Conservation (phyloP, 2,797 vertebrate genomes). For the Myripristis jacobus region DNA sequence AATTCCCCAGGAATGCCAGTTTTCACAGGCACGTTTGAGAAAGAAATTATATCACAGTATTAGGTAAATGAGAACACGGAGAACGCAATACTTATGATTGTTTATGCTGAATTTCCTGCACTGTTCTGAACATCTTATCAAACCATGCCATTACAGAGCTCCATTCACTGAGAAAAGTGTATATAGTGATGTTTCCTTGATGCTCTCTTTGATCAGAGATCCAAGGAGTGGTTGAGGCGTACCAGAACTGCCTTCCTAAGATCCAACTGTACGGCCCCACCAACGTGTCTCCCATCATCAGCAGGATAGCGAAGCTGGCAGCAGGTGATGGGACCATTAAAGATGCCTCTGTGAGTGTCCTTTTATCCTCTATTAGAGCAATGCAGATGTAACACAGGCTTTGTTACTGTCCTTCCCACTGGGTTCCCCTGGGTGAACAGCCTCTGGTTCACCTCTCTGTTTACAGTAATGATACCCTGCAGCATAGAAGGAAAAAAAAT, state of each 20-base stretch:
- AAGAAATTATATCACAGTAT: background rate
- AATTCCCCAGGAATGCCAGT: background rate
- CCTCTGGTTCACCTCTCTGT: conserved; percentile 54
- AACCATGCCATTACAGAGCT: background rate
- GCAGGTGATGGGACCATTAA: conserved; percentile 89
- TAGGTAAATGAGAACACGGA: background rate
- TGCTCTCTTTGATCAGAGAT: conserved; percentile 83
- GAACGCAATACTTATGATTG: background rate
- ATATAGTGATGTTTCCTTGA: conserved; percentile 13
- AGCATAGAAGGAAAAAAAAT: conserved; percentile 20
- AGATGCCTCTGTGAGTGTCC: conserved; percentile 90
- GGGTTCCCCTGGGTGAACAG: conserved; percentile 26
- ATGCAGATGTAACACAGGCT: conserved; percentile 32
- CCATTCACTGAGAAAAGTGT: background rate
- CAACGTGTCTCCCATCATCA: conserved; percentile 96
- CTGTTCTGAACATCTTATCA: background rate
- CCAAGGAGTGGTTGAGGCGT: conserved; percentile 96
- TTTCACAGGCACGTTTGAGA: background rate
- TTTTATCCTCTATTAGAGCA: conserved; percentile 23
- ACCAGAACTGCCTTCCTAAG: conserved; percentile 95
- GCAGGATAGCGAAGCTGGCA: conserved; percentile 90
- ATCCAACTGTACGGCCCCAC: conserved; percentile 97
- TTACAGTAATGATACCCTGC: conserved; percentile 42
- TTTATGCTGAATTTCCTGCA: background rate
- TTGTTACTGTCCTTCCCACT: conserved; percentile 48